A percentile compares a stretch with the other conserved stretches of the same genome.
These are phyloP conservation scores for Malaclemys terrapin DNA, from an alignment of 2,113 vertebrate genomes.

Conservation along the genomic window DNA sequence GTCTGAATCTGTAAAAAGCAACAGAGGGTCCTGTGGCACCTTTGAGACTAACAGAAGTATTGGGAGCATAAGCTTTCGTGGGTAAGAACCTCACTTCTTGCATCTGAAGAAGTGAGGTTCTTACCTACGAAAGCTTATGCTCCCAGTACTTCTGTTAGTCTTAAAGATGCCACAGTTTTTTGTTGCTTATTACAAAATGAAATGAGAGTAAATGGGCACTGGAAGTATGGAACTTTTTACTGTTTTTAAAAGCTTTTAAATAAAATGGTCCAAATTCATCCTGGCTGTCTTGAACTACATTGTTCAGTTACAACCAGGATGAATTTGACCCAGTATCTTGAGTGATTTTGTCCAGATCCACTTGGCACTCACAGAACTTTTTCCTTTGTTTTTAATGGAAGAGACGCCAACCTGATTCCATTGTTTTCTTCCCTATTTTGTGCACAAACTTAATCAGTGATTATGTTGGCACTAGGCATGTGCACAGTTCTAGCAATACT, in stretches of 20 bases:
- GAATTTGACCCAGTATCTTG: neutral
- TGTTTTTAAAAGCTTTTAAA: neutral
- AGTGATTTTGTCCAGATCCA: neutral
- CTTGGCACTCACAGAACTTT: neutral
- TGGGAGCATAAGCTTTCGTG: too few relatives aligned
- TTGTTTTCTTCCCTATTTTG: neutral
- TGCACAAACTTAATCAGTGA: neutral
- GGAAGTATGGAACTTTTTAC: neutral
- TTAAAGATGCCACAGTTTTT: neutral
- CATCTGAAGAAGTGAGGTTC: too few relatives aligned
- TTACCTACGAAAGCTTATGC: too few relatives aligned
- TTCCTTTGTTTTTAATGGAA: neutral
- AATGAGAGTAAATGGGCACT: neutral
- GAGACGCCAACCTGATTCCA: neutral
- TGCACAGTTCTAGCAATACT: neutral
- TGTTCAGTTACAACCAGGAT: neutral
- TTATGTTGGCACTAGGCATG: neutral
- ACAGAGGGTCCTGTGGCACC: too few relatives aligned
- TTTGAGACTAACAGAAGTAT: too few relatives aligned
- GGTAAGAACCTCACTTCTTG: too few relatives aligned
- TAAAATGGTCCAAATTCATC: neutral
- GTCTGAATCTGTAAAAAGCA: too few relatives aligned
- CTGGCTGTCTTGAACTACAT: neutral
- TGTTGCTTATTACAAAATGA: neutral
- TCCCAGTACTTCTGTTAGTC: too few relatives aligned